Conservation (phyloP, 2,113 vertebrate species). For the Aptenodytes forsteri region DNA sequence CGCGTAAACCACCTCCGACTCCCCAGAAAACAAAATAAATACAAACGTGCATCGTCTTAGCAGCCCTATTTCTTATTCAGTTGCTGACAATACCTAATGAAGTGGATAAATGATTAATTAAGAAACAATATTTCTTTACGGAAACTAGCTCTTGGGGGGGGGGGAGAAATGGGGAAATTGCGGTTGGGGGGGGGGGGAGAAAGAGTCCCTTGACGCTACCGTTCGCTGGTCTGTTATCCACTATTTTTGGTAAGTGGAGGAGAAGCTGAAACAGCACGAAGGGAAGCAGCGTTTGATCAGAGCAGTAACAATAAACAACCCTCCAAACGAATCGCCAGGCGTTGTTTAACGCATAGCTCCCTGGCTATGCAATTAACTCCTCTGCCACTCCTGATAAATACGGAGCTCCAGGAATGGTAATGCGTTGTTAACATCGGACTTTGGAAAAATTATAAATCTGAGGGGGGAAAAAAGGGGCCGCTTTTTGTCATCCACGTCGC, state of each 20-base stretch:
- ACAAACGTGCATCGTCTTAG: not conserved
- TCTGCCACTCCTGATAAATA: not conserved
- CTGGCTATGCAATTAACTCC: not conserved
- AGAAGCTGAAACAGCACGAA: not conserved
- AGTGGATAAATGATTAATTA: conserved; percentile 63
- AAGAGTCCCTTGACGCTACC: not conserved
- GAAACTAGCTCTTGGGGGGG: not conserved
- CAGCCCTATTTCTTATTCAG: not conserved
- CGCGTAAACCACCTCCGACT: not conserved
- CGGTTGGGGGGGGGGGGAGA: too few species aligned
- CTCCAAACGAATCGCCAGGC: not conserved
- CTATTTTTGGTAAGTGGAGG: not conserved
- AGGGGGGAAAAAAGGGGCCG: fast-evolving
- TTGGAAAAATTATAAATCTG: not conserved
- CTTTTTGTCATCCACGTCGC: not conserved
- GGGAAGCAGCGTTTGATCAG: not conserved
- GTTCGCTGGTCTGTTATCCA: not conserved
- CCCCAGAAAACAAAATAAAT: not conserved
- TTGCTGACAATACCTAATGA: conserved; percentile 29
- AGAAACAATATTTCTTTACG: conserved; percentile 28
- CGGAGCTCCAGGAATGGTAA: not conserved
- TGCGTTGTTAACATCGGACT: not conserved
- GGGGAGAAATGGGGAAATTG: too few species aligned
- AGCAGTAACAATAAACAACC: not conserved
- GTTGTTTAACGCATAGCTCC: not conserved